phyloP scores from a whole-genome alignment of 2,113 vertebrate species.

The Hemiscyllium ocellatum region DNA sequence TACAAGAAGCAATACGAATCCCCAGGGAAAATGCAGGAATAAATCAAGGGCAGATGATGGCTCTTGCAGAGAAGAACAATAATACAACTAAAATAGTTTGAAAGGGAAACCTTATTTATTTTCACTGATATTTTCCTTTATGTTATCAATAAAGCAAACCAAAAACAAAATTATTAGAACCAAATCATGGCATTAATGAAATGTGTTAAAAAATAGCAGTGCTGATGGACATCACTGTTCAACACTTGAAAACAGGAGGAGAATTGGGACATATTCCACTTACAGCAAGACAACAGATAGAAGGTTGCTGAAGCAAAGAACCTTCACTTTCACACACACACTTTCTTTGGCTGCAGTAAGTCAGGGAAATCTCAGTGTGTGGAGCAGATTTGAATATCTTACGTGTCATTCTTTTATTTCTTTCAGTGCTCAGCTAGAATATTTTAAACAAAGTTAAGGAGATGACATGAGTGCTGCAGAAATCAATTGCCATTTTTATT shows the following conservation, averaged over 20 bases:
- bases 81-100: background rate
- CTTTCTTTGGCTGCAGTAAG: background rate
- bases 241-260: background rate
- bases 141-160: background rate
- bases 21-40: background rate
- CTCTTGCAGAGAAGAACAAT: background rate
- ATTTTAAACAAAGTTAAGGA: slow-evolving; percentile 28
- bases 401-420: background rate
- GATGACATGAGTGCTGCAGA: background rate
- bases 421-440: background rate
- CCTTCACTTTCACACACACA: background rate
- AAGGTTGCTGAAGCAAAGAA: background rate
- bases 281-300: background rate
- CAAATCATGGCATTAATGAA: background rate
- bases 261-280: slow-evolving; percentile 19
- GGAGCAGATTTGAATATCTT: slow-evolving; percentile 28
- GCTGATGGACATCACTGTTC: background rate
- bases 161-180: background rate
- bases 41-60: background rate
- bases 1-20: background rate
- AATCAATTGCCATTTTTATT: slow-evolving; percentile 32
- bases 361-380: background rate
- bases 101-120: background rate
- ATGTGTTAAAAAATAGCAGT: background rate
- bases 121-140: background rate